Evolutionary conservation across 2,888 invertebrate genomes (phyloP), one percentile per base, ranked within the genome.

Genomic region (Corbicula japonica): DNA sequence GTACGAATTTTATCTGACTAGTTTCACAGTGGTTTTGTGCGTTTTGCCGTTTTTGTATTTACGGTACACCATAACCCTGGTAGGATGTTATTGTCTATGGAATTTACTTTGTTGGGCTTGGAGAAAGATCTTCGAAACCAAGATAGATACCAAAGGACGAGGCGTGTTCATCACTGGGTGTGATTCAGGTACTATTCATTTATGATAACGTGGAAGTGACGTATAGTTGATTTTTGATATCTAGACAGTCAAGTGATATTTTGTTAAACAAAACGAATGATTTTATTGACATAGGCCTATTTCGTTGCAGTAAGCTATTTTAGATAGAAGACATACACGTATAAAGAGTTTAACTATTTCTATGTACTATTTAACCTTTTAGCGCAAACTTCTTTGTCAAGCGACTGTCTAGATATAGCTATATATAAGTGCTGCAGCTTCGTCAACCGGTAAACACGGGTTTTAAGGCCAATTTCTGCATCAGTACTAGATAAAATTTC

Each of bases 131-230:
- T 15, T 26, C 4, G 54, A 66, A 30, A 21, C 28, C 8, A 35
- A 18, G 23, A n/a, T 66, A 26, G 30, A 52, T 21, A 3, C n/a
- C 21, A 32, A 28, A 4, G 68, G 69, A 21, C 66, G 62, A 0
- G 80, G 61, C 32, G 72, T 80, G 10, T 63, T 80, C n/a, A 80
- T 80, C 5, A 80, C 80, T 0, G 80, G 80, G 2, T 80, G 80
- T 63, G 80, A 80, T 63, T 62, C 76, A 68, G 80, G 80, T 80
- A 66, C n/a, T n/a, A n/a, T n/a, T n/a, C n/a, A n/a, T n/a, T n/a
- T n/a, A n/a, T n/a, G n/a, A n/a, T n/a, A n/a, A n/a, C n/a, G n/a
- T n/a, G n/a, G n/a, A n/a, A n/a, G n/a, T n/a, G n/a, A n/a, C n/a
- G n/a, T n/a, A n/a, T n/a, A n/a, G n/a, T n/a, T n/a, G n/a, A n/a